Base-by-base conservation (phyloP, 2,888 invertebrate genomes). In the Tryphoninae sp. region DNA sequence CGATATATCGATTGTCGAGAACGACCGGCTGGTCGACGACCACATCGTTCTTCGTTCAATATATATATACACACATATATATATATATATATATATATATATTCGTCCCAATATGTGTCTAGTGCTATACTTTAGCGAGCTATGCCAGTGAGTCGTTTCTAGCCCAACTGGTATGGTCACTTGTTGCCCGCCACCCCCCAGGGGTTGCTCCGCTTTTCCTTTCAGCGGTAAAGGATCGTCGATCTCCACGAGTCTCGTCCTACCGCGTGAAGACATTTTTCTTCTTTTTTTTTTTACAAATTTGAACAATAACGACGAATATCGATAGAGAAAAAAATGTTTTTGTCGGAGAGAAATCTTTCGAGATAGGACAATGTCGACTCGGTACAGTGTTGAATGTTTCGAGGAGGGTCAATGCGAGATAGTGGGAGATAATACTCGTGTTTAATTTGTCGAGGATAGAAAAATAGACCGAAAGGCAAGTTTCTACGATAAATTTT, bases 1-100 rank as follows among this genome's bases (percentile, higher is more conserved):
- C 90, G 89, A 90, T 90, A 90, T 90, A 90, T 90, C 88, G 90
- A 90, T 86, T 89, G 85, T 86, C 85, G 82, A 82, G 82, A 86
- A 84, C 84, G 84, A 84, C 86, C 86, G 89, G 86, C 89, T 88
- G 88, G 88, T 89, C 89, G 88, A 84, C 87, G 88, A 89, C 89
- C 88, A 86, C 84, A 78, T 83, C 85, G 83, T 23, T 53, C 51
- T 22, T 40, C 13, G 53, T 16, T 33, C 53, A 16, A 33, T 11
- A 53, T 58, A 42, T 61, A 58, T 59, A 68, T 67, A 67, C 67
- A 79, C 45, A 22, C 42, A n/a, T 23, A 68, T 67, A 67, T 73
- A 79, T 55, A 22, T 58, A n/a, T 23, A n/a, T 53, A 13, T 22
- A 58, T n/a, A 23, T 16, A n/a, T 42, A 33, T 81, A 61, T 73